These are phyloP conservation scores for Drosophila sturtevanti DNA, from an alignment of 1,140 invertebrate genomes.

Conservation along the genomic window DNA sequence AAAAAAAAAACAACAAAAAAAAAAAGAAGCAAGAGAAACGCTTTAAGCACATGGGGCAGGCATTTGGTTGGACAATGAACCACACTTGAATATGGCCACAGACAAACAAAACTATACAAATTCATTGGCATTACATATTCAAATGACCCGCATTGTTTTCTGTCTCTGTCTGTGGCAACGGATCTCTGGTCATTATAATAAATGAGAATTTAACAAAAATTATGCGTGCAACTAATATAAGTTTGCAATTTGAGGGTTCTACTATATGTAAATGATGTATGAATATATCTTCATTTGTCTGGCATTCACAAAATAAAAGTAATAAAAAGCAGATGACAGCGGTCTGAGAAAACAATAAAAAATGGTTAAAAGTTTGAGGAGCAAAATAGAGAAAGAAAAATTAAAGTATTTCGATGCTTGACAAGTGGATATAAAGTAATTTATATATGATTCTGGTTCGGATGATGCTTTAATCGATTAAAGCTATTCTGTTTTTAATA, in stretches of 20 bases:
- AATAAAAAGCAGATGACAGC: constrained; percentile 36
- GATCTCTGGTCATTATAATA: constrained; percentile 71
- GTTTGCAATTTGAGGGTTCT: constrained; percentile 29
- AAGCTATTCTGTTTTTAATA: no score
- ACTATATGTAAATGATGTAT: constrained; percentile 19
- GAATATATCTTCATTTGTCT: constrained; percentile 68
- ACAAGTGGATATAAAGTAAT: constrained; percentile 73
- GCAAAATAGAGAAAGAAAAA: background rate
- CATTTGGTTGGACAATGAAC: constrained; percentile 15
- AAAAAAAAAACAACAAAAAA: background rate
- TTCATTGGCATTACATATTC: constrained; percentile 32
- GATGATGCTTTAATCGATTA: no score
- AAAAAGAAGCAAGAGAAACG: constrained; percentile 34
- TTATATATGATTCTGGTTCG: constrained; percentile 56
- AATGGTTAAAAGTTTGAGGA: constrained; percentile 2
- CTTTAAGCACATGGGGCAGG: constrained; percentile 39
- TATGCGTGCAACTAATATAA: constrained; percentile 73
- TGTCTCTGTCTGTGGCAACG: constrained; percentile 20
- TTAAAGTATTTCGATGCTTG: constrained; percentile 3
- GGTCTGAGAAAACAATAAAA: background rate
- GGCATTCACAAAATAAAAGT: constrained; percentile 35
- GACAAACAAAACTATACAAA: constrained; percentile 8
- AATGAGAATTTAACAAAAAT: constrained; percentile 75
- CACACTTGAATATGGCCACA: background rate
- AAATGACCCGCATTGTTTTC: constrained; percentile 38